A percentile compares a stretch with the other conserved stretches of the same genome.
phyloP scores from a whole-genome alignment of 2,113 vertebrate species.

The Hypanus sabinus region DNA sequence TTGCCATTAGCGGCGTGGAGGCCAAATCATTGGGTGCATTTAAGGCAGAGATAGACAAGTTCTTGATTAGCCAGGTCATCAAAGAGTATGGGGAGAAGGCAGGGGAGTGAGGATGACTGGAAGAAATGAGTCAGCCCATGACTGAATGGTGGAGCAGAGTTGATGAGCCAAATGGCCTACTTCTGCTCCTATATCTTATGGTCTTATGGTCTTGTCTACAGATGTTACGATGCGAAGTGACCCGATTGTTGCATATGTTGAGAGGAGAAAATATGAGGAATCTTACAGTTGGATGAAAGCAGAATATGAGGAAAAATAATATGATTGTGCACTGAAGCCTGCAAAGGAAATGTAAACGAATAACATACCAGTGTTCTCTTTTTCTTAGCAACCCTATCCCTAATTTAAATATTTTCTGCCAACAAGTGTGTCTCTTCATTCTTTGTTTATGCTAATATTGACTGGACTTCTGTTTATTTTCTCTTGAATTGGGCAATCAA shows the following conservation, averaged over 20 bases:
- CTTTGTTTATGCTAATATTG: conserved; percentile 2
- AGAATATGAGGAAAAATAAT: background rate
- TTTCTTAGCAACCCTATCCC: background rate
- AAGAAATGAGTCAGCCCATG: no score
- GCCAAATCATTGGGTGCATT: no score
- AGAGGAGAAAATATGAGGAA: background rate
- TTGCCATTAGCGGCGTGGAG: no score
- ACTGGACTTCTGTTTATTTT: background rate
- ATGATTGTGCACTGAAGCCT: background rate
- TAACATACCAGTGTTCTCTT: background rate
- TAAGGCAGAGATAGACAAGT: no score
- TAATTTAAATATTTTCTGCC: background rate
- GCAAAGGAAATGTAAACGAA: background rate
- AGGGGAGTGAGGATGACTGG: no score
- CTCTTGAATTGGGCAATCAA: background rate
- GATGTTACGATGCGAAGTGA: background rate
- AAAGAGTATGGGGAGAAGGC: no score
- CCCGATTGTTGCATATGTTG: background rate
- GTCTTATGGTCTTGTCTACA: no score
- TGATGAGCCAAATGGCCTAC: no score
- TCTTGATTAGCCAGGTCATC: no score
- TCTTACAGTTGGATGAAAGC: background rate
- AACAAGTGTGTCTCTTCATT: background rate
- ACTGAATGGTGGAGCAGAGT: no score
- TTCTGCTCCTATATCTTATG: no score